Base-by-base conservation (phyloP, 2,113 vertebrate genomes). In the Petrocephalus microphthalmus region DNA sequence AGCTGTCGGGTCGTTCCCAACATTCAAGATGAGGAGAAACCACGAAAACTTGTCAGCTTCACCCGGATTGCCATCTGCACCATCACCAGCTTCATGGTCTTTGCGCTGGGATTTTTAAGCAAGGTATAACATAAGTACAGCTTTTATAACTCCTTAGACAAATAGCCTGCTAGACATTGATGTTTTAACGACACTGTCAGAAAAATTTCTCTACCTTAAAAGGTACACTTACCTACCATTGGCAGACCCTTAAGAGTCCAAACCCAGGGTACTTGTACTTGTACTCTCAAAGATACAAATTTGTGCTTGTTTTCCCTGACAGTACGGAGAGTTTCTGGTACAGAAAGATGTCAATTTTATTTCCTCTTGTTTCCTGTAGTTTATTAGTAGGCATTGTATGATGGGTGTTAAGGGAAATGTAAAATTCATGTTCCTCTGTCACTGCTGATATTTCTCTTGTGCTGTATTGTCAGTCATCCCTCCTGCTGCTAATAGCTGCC, bases 21-120 rank as follows among this genome's bases (percentile, higher is more conserved):
- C 13, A 90, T 93, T 29, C 85, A 93, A 47, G 92, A 94, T 89
- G 92, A 92, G 33, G 86, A 90, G 37, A 94, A 91, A 0, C 92
- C 92, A 2, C 93, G 91, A 91, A 95, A 94, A 64, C 4, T 92
- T 11, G 57, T 92, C 22, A 92, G 83, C 22, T 74, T 94, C 0
- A n/a, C 94, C 0, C 91, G 89, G 84, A 86, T 90, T 25, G 17
- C 94, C 5, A 13, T 45, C 22, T 87, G 94, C 13, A 64, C 7
- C 37, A 0, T 89, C 1, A 88, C 92, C 3, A 84, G 64, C 6
- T 0, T 93, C 4, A 7, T 91, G 1, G 93, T 94, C n/a, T 94
- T 95, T 87, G 90, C 88, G 29, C 45, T 90, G 20, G 93, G 93
- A 0, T 8, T 95, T 0, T 92, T 94, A 1, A 95, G 94, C 90